Percentiles rank a stretch among this genome's conserved stretches.
Evolutionary conservation across 2,797 vertebrate genomes (phyloP).

Genomic region (Tangara arthus): DNA sequence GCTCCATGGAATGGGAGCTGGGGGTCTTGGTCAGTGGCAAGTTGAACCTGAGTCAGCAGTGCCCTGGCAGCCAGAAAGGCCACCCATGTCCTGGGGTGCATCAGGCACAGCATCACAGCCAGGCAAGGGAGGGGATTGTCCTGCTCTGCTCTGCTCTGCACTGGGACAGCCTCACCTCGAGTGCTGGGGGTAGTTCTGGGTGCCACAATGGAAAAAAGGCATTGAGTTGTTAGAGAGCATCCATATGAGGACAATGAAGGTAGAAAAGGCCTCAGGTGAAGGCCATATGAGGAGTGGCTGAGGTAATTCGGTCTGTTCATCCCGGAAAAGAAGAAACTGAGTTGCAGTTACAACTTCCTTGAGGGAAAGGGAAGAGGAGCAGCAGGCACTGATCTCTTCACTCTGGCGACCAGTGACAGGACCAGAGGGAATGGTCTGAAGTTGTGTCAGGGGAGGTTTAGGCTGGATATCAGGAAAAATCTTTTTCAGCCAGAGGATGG

Average conservation of each 20-base stretch:
- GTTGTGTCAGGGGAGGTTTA: neutral
- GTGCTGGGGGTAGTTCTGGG: neutral
- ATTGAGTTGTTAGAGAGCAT: accelerated
- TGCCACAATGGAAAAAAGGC: neutral
- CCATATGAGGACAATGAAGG: neutral
- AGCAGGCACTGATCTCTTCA: neutral
- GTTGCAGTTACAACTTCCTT: neutral
- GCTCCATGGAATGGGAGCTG: neutral
- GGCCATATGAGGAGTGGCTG: accelerated
- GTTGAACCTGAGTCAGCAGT: neutral
- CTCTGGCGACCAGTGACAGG: neutral
- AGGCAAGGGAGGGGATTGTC: neutral
- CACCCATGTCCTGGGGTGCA: accelerated
- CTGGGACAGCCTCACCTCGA: accelerated
- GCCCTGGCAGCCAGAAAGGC: neutral
- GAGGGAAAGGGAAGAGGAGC: neutral
- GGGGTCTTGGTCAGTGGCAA: accelerated
- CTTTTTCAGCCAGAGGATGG: no score
- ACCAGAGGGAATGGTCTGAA: neutral
- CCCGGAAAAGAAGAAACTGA: neutral
- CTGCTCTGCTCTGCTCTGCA: accelerated
- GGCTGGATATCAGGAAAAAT: neutral
- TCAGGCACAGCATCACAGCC: neutral
- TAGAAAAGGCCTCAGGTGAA: neutral
- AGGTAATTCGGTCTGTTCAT: neutral